A percentile compares a stretch with the other conserved stretches of the same genome.
phyloP scores from a whole-genome alignment of 2,797 vertebrate genomes.

The Amazona finschi region DNA sequence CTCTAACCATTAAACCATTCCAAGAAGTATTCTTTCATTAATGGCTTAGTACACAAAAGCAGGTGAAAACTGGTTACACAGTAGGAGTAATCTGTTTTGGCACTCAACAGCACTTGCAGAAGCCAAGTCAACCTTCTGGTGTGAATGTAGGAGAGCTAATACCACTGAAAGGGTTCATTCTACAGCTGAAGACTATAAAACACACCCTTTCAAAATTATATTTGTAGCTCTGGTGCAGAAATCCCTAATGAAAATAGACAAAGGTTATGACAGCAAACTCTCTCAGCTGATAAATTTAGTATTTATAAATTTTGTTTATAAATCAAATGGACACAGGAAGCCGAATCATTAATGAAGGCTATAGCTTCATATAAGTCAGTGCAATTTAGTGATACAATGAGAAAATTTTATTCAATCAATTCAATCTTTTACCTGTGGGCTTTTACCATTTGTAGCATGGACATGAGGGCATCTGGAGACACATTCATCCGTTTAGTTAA shows the following conservation, averaged over 20 bases:
- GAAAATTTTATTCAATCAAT: neutral
- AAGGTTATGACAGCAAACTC: neutral
- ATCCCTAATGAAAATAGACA: neutral
- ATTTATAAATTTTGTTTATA: neutral
- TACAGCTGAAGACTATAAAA: neutral
- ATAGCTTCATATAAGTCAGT: neutral
- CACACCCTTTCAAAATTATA: neutral
- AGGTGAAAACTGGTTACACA: constrained; percentile 40
- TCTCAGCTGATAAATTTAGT: neutral
- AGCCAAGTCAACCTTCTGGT: constrained; percentile 19
- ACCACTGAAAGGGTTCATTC: neutral
- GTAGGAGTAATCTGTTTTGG: constrained; percentile 26
- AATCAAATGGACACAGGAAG: neutral
- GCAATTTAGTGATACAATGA: neutral
- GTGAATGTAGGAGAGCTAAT: neutral
- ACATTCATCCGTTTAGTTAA: neutral
- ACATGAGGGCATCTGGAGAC: neutral
- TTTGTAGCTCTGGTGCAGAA: neutral
- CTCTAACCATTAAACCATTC: neutral
- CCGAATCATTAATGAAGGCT: neutral
- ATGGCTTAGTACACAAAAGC: neutral
- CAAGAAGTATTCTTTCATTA: constrained; percentile 28
- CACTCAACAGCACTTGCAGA: neutral
- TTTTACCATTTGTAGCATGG: neutral
- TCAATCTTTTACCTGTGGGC: neutral